Conservation (phyloP, 2,888 invertebrate species). For the Homarus gammarus region DNA sequence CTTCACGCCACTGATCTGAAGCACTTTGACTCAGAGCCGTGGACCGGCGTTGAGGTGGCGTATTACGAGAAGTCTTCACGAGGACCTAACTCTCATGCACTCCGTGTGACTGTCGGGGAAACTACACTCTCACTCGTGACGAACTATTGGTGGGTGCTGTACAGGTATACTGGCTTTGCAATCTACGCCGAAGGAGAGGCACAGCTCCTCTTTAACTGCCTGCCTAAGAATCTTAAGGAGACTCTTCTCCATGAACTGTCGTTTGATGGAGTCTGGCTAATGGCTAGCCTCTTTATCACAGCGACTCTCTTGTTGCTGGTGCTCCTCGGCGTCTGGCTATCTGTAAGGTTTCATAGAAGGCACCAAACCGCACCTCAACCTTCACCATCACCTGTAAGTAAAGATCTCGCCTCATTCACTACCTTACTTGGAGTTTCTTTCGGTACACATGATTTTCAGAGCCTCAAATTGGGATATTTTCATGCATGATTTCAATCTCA, state of each 20-base stretch:
- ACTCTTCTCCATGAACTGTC: background rate
- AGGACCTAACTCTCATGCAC: conserved; percentile 26
- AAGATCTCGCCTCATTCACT: background rate
- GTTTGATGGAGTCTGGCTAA: conserved; percentile 26
- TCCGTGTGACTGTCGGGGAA: background rate
- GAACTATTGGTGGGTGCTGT: conserved; percentile 2
- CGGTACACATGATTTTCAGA: no score
- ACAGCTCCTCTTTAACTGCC: conserved; percentile 31
- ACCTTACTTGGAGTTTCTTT: no score
- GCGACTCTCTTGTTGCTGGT: conserved; percentile 15
- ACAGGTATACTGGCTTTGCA: conserved; percentile 4
- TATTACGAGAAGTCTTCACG: background rate
- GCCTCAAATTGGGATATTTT: no score
- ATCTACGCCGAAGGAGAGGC: conserved; percentile 30
- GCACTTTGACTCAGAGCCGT: background rate
- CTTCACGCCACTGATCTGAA: background rate
- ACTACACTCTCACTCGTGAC: background rate
- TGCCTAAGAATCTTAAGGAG: background rate
- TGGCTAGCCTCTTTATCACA: conserved; percentile 28
- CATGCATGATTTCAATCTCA: no score
- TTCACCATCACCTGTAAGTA: conserved; percentile 3
- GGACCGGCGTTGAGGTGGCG: conserved; percentile 10
- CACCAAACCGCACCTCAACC: background rate
- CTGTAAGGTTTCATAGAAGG: background rate
- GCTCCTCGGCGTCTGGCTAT: conserved; percentile 9